Base-by-base conservation (phyloP, 2,888 invertebrate genomes). In the Eilema sororculum region DNA sequence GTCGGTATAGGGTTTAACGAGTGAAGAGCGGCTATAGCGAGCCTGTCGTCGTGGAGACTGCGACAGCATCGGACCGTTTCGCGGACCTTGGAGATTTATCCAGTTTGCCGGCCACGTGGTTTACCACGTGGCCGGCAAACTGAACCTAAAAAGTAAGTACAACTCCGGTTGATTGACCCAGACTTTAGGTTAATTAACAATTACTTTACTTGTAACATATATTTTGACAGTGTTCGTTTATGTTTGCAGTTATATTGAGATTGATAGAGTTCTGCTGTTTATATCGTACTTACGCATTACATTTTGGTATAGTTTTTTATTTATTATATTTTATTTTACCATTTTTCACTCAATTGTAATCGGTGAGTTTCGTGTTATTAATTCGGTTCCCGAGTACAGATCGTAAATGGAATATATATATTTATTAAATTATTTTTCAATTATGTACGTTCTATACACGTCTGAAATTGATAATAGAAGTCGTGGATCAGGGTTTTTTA, bases 121-220 rank as follows among this genome's bases (percentile, higher is more conserved):
- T 75, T 81, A 91, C 88, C 95, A 95, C 95, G 95, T 95, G 95
- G 93, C 89, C 89, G 91, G 88, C 86, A 78, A 77, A 84, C 72
- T 81, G 80, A 87, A 87, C 88, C 87, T 87, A 86, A 89, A 90
- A 85, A 80, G 93, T 94, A 83, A 94, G 94, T 93, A 84, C 68
- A 79, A 73, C 68, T 77, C 70, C 70, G 72, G 77, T 80, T 79
- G 66, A 74, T 72, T 82, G 75, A 80, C 73, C 66, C 69, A 79
- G 65, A 67, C 69, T 61, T 78, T 66, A 24, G 37, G 30, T 57
- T 72, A 74, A 71, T 58, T 72, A 59, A 16, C 57, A 60, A 25
- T 70, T 72, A 72, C 70, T 73, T 79, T 65, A 60, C 65, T 69
- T 67, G 12, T 16, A 59, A 6, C 8, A 6, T 13, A 58, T n/a